Conservation (phyloP, 2,113 vertebrate species). For the Erythrolamprus reginae region DNA sequence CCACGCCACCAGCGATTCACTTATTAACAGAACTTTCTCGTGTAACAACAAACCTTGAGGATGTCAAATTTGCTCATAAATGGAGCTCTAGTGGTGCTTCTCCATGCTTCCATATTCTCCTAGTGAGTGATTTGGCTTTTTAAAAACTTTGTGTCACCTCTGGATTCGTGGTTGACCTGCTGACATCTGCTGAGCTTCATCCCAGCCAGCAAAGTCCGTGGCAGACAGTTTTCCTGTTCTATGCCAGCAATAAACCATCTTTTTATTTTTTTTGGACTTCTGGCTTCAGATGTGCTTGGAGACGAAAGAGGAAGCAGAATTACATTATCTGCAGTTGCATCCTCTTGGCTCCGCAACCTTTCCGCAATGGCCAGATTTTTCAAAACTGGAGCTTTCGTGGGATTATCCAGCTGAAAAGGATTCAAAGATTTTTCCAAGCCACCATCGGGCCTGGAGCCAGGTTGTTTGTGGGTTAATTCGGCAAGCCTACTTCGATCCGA, state of each 20-base stretch:
- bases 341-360: neutral
- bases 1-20: too few species aligned
- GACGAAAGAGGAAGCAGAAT: neutral
- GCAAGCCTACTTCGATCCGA: neutral
- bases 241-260: neutral
- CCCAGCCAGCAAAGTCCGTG: neutral
- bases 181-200: conserved; percentile 4
- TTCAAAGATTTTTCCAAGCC: neutral
- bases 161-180: neutral
- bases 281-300: neutral
- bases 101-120: neutral
- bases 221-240: neutral
- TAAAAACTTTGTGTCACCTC: conserved; percentile 20
- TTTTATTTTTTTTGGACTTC: neutral
- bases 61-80: neutral
- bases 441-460: neutral
- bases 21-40: neutral
- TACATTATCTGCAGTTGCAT: neutral
- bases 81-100: neutral
- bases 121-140: conserved; percentile 23
- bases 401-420: too few species aligned
- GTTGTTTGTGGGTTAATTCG: neutral
- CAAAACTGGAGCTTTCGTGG: neutral
- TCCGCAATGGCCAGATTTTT: accelerated
- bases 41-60: too few species aligned